Conservation (phyloP, 2,888 invertebrate species). For the Amblyjoppa proteus region DNA sequence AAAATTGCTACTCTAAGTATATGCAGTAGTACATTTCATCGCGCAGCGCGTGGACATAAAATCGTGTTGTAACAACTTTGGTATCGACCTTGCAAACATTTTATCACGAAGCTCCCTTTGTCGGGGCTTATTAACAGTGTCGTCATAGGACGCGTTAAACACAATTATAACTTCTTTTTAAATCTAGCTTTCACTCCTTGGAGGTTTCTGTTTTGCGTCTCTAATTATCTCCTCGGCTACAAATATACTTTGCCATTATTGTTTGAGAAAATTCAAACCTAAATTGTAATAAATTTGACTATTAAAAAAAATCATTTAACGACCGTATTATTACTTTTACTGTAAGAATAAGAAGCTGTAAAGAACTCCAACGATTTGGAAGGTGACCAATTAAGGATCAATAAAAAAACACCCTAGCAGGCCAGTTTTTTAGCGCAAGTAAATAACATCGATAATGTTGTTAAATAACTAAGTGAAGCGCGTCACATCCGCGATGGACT, state of each 20-base stretch:
- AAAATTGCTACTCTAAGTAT: neutral
- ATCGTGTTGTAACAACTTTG: neutral
- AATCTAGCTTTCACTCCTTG: neutral
- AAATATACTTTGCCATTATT: neutral
- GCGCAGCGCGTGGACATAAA: neutral
- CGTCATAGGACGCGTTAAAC: neutral
- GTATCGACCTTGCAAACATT: neutral
- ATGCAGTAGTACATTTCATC: neutral
- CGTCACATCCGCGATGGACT: neutral
- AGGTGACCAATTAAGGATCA: neutral
- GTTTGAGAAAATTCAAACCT: neutral
- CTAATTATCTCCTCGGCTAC: neutral
- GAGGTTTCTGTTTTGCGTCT: neutral
- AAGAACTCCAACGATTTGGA: neutral
- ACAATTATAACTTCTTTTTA: neutral
- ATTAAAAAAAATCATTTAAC: neutral
- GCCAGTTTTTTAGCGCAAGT: too few species aligned
- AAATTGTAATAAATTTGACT: too few species aligned
- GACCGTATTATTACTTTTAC: too few species aligned
- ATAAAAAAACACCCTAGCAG: neutral
- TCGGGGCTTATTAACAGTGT: neutral
- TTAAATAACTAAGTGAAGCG: neutral
- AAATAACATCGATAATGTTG: neutral
- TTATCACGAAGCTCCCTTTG: neutral
- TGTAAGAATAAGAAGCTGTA: too few species aligned